Percentiles rank a stretch among this genome's conserved stretches.
phyloP scores from a whole-genome alignment of 2,888 invertebrate genomes.

The Caenorhabditis zanzibari region DNA sequence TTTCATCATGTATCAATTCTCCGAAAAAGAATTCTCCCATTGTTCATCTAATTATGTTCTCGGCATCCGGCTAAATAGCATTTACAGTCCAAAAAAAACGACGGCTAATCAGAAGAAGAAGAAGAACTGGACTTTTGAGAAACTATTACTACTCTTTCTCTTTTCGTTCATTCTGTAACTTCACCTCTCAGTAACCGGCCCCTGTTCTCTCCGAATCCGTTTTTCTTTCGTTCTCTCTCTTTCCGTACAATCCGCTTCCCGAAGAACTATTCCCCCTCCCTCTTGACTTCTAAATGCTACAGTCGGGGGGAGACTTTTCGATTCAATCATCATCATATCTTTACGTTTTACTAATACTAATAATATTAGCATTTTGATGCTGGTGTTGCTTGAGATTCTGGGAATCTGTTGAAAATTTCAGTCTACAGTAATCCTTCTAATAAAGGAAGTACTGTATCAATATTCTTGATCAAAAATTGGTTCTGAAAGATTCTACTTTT shows the following conservation, averaged over 20 bases:
- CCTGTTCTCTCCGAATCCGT: background rate
- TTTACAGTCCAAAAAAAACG: constrained; percentile 33
- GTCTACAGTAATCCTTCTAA: no score
- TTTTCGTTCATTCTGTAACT: constrained; percentile 1
- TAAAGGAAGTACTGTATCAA: background rate
- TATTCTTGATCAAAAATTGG: no score
- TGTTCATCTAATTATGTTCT: constrained; percentile 52
- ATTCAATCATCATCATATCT: constrained; percentile 28
- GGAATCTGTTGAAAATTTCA: background rate
- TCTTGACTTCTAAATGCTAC: constrained; percentile 42
- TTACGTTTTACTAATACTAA: constrained; percentile 6
- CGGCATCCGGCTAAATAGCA: constrained; percentile 54
- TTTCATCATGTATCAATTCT: constrained; percentile 10
- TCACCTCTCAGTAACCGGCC: constrained; percentile 33
- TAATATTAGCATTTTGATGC: constrained; percentile 2
- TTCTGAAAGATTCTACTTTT: no score
- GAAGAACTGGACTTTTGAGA: constrained; percentile 29
- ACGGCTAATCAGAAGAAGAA: constrained; percentile 14
- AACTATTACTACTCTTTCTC: constrained; percentile 36
- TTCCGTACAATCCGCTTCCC: constrained; percentile 28
- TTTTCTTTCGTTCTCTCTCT: background rate
- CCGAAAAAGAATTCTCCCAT: constrained; percentile 16
- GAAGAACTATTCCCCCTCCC: constrained; percentile 9
- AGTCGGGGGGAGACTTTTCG: background rate
- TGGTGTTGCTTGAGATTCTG: background rate